phyloP scores from a whole-genome alignment of 1,140 invertebrate genomes.

The Zaprionus camerounensis region DNA sequence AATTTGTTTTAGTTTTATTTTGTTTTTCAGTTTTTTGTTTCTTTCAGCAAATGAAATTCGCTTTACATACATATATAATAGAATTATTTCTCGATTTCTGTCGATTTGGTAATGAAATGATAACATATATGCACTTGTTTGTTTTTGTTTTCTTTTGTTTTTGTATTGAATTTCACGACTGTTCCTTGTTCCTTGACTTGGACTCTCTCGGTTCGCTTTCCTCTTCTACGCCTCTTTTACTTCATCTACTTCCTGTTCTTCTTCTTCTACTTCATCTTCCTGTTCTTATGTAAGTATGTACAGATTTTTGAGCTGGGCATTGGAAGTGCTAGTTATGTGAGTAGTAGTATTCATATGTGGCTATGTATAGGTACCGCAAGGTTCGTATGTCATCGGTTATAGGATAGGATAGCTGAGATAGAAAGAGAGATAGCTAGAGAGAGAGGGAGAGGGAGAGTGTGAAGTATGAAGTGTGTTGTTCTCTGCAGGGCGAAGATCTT shows the following conservation, averaged over 20 bases:
- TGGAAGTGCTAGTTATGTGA: conserved; percentile 40
- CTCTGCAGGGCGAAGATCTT: not conserved
- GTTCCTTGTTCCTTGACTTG: conserved; percentile 45
- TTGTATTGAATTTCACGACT: conserved; percentile 47
- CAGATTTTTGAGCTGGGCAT: conserved; percentile 46
- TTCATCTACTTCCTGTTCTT: conserved; percentile 6
- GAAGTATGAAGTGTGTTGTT: not conserved
- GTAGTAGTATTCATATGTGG: conserved; percentile 12
- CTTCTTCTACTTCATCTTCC: conserved; percentile 13
- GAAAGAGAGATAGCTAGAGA: conserved; percentile 20
- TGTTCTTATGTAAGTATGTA: conserved; percentile 49
- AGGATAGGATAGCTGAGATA: conserved; percentile 29
- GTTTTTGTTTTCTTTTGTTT: not conserved
- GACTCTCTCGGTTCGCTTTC: conserved; percentile 22
- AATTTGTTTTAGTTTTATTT: conserved; percentile 47
- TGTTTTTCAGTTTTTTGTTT: conserved; percentile 26
- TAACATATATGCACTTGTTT: conserved; percentile 60
- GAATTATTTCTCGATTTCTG: conserved; percentile 30
- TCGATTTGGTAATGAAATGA: conserved; percentile 50
- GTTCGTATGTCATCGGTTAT: not conserved
- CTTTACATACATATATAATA: conserved; percentile 59
- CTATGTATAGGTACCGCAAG: conserved; percentile 15
- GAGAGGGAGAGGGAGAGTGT: conserved; percentile 13
- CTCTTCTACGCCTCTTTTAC: not conserved
- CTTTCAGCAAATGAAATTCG: conserved; percentile 69